Conservation (phyloP, 2,888 invertebrate genomes). For the Papilio demoleus region DNA sequence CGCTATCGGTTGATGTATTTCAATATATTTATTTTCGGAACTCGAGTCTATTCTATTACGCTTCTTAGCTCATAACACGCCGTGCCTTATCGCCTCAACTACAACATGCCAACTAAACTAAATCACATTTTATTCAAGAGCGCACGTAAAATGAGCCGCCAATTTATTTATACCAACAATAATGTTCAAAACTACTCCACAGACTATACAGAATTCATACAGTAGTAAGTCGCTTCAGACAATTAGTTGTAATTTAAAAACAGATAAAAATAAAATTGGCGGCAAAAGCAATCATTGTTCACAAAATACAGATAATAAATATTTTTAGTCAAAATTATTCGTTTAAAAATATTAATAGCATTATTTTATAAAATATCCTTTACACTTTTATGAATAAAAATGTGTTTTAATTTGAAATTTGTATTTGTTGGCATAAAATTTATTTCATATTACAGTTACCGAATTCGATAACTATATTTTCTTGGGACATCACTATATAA, state of each 20-base stretch:
- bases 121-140: constrained; percentile 25
- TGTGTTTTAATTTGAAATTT: not conserved
- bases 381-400: not conserved
- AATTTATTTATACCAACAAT: not conserved
- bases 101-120: constrained; percentile 26
- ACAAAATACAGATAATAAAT: not conserved
- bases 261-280: not conserved
- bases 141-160: constrained; percentile 2
- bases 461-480: constrained; percentile 11
- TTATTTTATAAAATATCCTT: not conserved
- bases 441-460: constrained; percentile 33
- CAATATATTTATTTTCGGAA: constrained; percentile 62
- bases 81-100: constrained; percentile 33
- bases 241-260: not conserved
- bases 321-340: not conserved
- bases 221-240: no score
- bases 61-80: constrained; percentile 57
- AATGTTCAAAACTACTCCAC: not conserved
- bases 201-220: not conserved
- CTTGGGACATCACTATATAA: constrained; percentile 24
- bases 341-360: not conserved
- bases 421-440: constrained; percentile 5
- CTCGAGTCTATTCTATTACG: constrained; percentile 62
- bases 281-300: not conserved
- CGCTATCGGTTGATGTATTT: constrained; percentile 67